These are phyloP conservation scores for Calyptomena viridis DNA, from an alignment of 2,113 vertebrate genomes.

Conservation along the genomic window DNA sequence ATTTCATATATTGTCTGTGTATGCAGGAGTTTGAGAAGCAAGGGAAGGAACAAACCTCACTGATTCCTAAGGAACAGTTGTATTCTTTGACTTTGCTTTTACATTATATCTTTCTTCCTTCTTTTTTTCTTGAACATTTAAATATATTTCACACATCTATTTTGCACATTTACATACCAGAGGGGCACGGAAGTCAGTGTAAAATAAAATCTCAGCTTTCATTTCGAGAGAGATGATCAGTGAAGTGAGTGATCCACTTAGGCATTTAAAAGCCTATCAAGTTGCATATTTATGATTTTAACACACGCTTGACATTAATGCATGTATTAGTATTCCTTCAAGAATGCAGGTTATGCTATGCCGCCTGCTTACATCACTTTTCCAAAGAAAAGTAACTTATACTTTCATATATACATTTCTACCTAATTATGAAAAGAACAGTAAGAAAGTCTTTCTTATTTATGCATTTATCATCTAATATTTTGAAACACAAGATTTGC, in stretches of 20 bases:
- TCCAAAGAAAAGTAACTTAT: background rate
- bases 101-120: background rate
- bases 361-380: background rate
- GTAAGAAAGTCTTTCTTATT: background rate
- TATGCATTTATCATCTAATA: background rate
- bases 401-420: background rate
- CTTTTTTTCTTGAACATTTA: background rate
- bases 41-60: background rate
- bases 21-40: background rate
- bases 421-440: background rate
- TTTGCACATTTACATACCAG: background rate
- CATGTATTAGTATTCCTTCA: background rate
- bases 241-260: background rate
- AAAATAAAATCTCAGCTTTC: background rate
- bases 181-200: background rate
- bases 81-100: background rate
- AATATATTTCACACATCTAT: background rate
- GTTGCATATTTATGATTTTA: background rate
- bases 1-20: background rate
- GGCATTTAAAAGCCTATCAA: background rate
- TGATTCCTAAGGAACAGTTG: background rate
- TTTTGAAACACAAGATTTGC: background rate
- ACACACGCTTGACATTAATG: background rate
- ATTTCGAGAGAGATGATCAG: background rate
- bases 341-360: background rate